Evolutionary conservation across 2,797 vertebrate species (phyloP), one percentile per base, ranked within the genome.

Genomic region (Octomys mimax): DNA sequence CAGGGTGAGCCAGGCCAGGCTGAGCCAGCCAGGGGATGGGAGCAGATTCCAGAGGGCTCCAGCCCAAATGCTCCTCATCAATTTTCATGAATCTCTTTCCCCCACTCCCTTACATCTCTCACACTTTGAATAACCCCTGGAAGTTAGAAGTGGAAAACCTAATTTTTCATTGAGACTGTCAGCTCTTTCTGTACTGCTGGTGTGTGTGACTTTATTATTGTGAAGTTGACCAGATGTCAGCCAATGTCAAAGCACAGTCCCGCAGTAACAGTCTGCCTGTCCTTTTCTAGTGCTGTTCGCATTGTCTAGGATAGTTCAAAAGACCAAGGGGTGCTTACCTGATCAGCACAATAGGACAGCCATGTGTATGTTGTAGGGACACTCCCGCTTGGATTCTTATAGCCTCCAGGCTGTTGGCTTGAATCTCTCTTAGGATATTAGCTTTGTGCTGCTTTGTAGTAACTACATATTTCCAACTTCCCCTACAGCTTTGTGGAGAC

Each of bases 61-160:
- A n/a, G 75, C 68, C 92, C 96, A 97, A 98, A 97, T 33, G 89
- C 75, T 92, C 91, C 75, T 94, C n/a, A 4, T 93, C 96, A 91
- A 52, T 95, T 93, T 96, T 92, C 66, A 59, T 95, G 77, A 96
- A 86, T 61, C 61, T 52, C 87, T 92, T 94, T 91, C 86, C 13
- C 2, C 81, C 21, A 39, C 80, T 71, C 49, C 62, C 81, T 95
- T 68, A 42, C 83, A 90, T 87, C 68, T 85, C 70, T 96, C 71
- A 92, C 86, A 97, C 93, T 97, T 92, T 85, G 83, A 96, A 96
- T 97, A 97, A 97, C 75, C 90, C 75, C 80, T 97, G 94, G 83
- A 97, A 89, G 87, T 92, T 70, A 92, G 64, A 96, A 73, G 18
- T 91, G 93, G 90, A 96, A 97, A 97, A 96, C 86, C 70, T 52